phyloP scores from a whole-genome alignment of 2,888 invertebrate genomes.

The Beris morrisii region DNA sequence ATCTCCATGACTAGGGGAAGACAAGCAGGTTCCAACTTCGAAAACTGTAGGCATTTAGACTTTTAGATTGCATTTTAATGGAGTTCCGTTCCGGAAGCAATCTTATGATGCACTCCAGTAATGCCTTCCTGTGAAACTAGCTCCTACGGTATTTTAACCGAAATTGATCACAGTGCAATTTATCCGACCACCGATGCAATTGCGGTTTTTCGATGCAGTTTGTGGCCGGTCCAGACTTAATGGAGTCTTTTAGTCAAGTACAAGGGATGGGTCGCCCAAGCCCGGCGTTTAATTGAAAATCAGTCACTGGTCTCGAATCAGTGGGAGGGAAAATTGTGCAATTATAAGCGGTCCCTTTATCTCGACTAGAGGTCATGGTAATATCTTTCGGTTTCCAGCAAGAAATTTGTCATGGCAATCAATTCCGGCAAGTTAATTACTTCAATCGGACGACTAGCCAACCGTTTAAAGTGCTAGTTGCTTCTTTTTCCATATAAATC shows the following conservation, averaged over 20 bases:
- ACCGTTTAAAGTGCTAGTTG: constrained; percentile 15
- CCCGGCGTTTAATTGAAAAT: too few species aligned
- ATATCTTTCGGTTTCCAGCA: background rate
- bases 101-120: constrained; percentile 11
- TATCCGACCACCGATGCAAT: background rate
- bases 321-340: constrained; percentile 20
- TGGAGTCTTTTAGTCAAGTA: too few species aligned
- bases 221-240: too few species aligned
- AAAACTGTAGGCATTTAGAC: too few species aligned
- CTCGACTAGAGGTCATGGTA: background rate
- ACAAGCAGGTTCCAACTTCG: too few species aligned
- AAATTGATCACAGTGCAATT: too few species aligned
- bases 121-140: too few species aligned
- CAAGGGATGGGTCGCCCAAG: too few species aligned
- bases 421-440: constrained; percentile 25
- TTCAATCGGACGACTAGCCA: constrained; percentile 18
- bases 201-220: too few species aligned
- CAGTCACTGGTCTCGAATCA: constrained; percentile 1
- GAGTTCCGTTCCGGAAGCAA: constrained; percentile 19
- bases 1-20: too few species aligned
- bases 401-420: constrained; percentile 26
- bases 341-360: constrained; percentile 14
- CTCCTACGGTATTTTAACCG: too few species aligned
- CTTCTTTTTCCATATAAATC: constrained; percentile 21
- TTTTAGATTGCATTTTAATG: constrained; percentile 20